These are phyloP conservation scores for Argyra leucocephala DNA, from an alignment of 2,888 invertebrate species.

Conservation along the genomic window DNA sequence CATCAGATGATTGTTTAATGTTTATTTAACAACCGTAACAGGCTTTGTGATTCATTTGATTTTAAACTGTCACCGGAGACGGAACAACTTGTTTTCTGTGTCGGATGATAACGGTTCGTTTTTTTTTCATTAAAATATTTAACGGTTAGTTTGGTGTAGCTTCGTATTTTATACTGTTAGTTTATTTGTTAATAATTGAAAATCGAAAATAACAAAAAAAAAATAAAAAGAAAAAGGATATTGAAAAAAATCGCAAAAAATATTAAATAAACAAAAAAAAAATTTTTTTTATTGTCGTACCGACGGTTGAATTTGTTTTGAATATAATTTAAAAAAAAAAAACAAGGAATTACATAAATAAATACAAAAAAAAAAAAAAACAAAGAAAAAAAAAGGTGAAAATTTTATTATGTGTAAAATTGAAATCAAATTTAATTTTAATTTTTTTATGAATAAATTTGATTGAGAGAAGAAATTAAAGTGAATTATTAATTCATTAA, in stretches of 20 bases:
- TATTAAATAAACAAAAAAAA: background rate
- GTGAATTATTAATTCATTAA: too few relatives aligned
- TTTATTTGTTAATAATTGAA: background rate
- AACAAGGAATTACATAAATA: background rate
- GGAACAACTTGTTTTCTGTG: conserved; percentile 27
- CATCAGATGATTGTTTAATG: background rate
- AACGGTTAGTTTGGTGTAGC: background rate
- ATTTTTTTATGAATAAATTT: too few relatives aligned
- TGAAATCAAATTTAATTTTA: too few relatives aligned
- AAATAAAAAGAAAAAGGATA: background rate
- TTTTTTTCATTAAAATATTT: background rate
- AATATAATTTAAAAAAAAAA: background rate
- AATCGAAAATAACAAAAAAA: background rate
- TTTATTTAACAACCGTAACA: background rate
- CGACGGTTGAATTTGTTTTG: background rate
- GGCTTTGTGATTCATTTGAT: conserved; percentile 39
- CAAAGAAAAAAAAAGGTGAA: background rate
- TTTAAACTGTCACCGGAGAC: conserved; percentile 41
- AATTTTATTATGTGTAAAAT: background rate
- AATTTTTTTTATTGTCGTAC: background rate
- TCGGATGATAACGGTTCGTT: background rate
- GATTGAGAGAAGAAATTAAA: too few relatives aligned
- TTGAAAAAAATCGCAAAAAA: background rate
- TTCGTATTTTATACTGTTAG: too few relatives aligned
- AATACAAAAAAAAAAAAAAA: background rate